phyloP scores from a whole-genome alignment of 2,113 vertebrate species.

The Psophia crepitans region DNA sequence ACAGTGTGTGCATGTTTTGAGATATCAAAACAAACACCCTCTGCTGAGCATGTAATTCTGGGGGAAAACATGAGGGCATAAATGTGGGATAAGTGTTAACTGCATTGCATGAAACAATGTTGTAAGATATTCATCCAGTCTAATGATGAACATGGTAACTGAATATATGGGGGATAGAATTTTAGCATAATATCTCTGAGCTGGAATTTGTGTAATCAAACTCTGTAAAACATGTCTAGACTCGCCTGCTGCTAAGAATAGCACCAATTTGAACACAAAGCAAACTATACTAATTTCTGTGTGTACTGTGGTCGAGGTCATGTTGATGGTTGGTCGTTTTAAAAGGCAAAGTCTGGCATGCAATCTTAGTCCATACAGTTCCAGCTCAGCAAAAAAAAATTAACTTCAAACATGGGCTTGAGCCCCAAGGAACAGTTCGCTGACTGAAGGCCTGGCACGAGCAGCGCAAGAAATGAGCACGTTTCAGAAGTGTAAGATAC shows the following conservation, averaged over 20 bases:
- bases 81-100: neutral
- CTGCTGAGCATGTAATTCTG: neutral
- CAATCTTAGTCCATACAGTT: neutral
- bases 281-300: constrained; percentile 1
- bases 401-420: fast-evolving
- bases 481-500: neutral
- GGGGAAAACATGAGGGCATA: neutral
- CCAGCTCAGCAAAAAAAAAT: neutral
- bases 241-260: neutral
- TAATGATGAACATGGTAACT: neutral
- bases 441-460: neutral
- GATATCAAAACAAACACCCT: neutral
- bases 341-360: neutral
- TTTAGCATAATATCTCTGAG: constrained; percentile 39
- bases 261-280: neutral
- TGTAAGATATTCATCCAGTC: neutral
- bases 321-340: neutral
- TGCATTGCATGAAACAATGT: neutral
- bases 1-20: neutral
- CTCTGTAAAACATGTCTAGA: neutral
- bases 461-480: neutral
- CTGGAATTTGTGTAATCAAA: constrained; percentile 28
- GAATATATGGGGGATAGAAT: neutral
- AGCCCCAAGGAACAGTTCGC: fast-evolving
- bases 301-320: neutral